Evolutionary conservation across 2,113 vertebrate species (phyloP).

Genomic region (Salvelinus namaycush): DNA sequence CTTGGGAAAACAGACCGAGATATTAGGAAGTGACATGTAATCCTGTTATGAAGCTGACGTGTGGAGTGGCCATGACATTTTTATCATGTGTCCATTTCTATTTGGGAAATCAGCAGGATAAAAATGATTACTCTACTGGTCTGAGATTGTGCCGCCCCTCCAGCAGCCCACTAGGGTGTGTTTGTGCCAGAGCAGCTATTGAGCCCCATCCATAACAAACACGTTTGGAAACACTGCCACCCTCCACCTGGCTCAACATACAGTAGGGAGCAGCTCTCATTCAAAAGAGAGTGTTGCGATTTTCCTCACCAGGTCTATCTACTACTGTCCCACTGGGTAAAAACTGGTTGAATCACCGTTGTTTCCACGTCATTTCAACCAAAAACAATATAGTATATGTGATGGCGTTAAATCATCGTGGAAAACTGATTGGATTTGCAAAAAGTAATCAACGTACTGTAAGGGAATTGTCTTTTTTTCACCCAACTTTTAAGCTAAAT

Average conservation of each 20-base stretch:
- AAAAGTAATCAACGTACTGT: too few species aligned
- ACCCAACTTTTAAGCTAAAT: too few species aligned
- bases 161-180: constrained; percentile 87
- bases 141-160: constrained; percentile 81
- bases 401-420: too few species aligned
- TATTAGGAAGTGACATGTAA: constrained; percentile 97
- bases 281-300: too few species aligned
- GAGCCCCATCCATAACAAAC: constrained; percentile 45
- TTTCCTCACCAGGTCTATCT: too few species aligned
- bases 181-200: constrained; percentile 77
- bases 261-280: constrained; percentile 53
- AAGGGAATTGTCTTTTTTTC: constrained; percentile 7
- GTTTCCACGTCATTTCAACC: too few species aligned
- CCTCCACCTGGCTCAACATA: constrained; percentile 17
- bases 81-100: constrained; percentile 99
- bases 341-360: constrained; percentile 59
- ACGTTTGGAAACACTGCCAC: constrained; percentile 34
- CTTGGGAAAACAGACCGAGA: constrained; percentile 91
- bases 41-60: constrained; percentile 94
- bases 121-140: constrained; percentile 92
- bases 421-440: too few species aligned
- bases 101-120: constrained; percentile 95
- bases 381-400: too few species aligned
- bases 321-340: constrained; percentile 84
- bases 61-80: constrained; percentile 94